Evolutionary conservation across 2,113 vertebrate genomes (phyloP), one percentile per base, ranked within the genome.

Genomic region (Saccopteryx bilineata): DNA sequence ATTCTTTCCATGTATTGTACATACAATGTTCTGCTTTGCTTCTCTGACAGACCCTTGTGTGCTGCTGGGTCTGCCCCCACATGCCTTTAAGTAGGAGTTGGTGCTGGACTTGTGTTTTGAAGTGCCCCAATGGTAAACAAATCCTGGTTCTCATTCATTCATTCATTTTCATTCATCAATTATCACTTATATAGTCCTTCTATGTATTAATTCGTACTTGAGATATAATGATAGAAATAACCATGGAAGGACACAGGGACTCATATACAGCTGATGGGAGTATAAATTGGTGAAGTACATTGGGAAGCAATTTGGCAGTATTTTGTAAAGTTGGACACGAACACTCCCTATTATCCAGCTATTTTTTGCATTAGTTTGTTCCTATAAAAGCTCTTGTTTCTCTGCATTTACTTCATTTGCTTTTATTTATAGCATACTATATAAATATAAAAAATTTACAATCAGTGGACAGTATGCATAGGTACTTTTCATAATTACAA

Each of bases 401-500:
- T 94, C 15, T 72, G 63, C 24, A 84, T 74, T 91, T 68, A 9
- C 9, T 84, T 75, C 46, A 61, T 13, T 88, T 83, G 13, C 18
- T 91, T 91, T 94, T 9, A 9, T 68, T 88, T 75, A 75, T 6
- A 46, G 8, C 54, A 66, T 33, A 12, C 7, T 79, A 78, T 56
- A 50, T 78, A 56, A 15, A 39, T 39, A 39, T 26, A 39, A 5
- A 95, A 48, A 80, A 72, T 68, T 88, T 78, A 58, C 66, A 93
- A 85, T 74, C 28, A 48, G 58, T 48, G 9, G 54, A 89, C 5
- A 58, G 28, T 69, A 12, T 48, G 58, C 58, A 26, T 28, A 90
- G 48, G 15, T 76, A 87, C 31, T 80, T 82, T 88, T 87, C 52
- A 50, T 39, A 80, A 92, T 60, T 56, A 89, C 71, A 46, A 88